Percentiles rank a stretch among this genome's conserved stretches.
Conservation (phyloP, 2,797 vertebrate genomes). For the Danio albolineatus region DNA sequence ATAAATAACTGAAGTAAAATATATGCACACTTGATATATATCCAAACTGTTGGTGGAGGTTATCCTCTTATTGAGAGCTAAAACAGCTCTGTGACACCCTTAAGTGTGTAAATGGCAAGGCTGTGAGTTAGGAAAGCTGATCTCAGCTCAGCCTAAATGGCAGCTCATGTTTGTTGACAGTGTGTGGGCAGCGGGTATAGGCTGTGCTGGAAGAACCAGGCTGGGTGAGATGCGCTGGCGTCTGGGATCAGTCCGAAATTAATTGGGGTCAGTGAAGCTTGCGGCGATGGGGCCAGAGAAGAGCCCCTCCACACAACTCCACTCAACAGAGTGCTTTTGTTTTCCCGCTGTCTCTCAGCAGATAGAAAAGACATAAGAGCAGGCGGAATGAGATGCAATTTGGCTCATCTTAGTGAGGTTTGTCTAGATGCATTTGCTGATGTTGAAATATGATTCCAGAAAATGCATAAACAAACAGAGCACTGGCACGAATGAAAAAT, state of each 20-base stretch:
- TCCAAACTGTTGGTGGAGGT: neutral
- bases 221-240: slow-evolving; percentile 16
- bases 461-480: neutral
- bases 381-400: slow-evolving; percentile 36
- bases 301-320: slow-evolving; percentile 30
- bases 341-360: slow-evolving; percentile 33
- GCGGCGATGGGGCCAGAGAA: slow-evolving; percentile 29
- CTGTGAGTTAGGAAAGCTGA: slow-evolving; percentile 7
- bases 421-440: slow-evolving; percentile 13
- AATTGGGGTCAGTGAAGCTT: slow-evolving; percentile 53
- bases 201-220: slow-evolving; percentile 21
- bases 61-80: neutral
- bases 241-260: slow-evolving; percentile 47
- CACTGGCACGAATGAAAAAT: neutral
- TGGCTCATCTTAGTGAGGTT: slow-evolving; percentile 30
- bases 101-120: slow-evolving; percentile 4
- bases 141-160: slow-evolving; percentile 15
- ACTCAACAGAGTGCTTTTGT: slow-evolving; percentile 52
- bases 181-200: slow-evolving; percentile 31
- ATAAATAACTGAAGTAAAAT: slow-evolving; percentile 26
- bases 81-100: neutral
- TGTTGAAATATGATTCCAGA: neutral
- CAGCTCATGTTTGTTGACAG: slow-evolving; percentile 37
- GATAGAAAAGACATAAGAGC: slow-evolving; percentile 32
- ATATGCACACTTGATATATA: neutral